Conservation (phyloP, 2,797 vertebrate genomes). For the Muraenolepis orangiensis region DNA sequence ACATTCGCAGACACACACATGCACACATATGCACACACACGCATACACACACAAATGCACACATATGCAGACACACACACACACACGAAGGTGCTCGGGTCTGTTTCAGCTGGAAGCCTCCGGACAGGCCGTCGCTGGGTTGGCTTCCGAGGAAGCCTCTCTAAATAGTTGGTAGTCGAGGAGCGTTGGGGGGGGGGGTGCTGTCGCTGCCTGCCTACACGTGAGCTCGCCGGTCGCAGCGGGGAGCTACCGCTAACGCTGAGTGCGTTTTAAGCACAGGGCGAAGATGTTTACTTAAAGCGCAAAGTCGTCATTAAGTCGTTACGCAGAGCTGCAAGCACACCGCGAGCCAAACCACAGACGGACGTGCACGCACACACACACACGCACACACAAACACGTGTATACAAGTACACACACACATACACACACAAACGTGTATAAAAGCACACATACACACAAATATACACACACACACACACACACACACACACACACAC, state of each 20-base stretch:
- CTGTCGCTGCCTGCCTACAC: neutral
- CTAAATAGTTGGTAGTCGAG: too few species aligned
- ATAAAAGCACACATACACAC: neutral
- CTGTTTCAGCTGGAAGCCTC: too few species aligned
- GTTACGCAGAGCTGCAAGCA: neutral
- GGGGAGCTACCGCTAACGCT: neutral
- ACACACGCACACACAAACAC: neutral
- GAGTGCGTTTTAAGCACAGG: neutral
- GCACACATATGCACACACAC: too few species aligned
- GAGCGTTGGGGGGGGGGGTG: too few species aligned
- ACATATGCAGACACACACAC: too few species aligned
- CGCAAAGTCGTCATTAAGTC: neutral
- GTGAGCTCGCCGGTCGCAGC: neutral
- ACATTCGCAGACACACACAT: too few species aligned
- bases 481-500: slow-evolving; percentile 8
- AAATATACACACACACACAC: slow-evolving; percentile 1
- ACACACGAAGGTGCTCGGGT: too few species aligned
- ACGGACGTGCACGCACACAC: too few species aligned
- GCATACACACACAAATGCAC: too few species aligned
- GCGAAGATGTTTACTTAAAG: neutral
- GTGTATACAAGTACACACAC: neutral
- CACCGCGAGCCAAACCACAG: neutral
- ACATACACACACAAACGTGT: slow-evolving; percentile 1
- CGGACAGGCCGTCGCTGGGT: too few species aligned
- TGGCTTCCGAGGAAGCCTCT: too few species aligned